phyloP scores from a whole-genome alignment of 53 echinoderm and acorn worm species.

The Hippasteria phrygiana region DNA sequence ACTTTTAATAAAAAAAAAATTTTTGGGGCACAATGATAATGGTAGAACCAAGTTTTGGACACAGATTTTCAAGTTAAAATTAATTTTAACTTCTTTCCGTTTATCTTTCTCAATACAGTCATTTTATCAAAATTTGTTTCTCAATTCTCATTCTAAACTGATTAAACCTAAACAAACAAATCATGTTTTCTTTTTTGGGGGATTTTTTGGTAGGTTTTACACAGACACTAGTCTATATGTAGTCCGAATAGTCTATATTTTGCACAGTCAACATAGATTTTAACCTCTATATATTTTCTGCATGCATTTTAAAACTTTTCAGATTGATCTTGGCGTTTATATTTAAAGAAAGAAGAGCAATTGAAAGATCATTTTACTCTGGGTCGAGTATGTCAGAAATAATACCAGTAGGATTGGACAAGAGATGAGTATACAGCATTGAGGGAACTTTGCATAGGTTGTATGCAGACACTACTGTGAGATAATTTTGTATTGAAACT shows the following conservation, averaged over 20 bases:
- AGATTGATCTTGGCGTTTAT: not conserved
- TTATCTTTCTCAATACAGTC: no score
- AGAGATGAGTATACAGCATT: not conserved
- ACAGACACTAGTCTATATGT: no score
- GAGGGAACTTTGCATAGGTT: conserved; percentile 9
- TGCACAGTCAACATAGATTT: conserved; percentile 21
- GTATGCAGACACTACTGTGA: not conserved
- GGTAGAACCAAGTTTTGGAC: no score
- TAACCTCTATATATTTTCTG: conserved; percentile 49
- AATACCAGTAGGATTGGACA: not conserved
- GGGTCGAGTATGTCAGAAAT: not conserved
- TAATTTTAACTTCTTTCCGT: no score
- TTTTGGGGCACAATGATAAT: no score
- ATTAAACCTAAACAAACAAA: not conserved
- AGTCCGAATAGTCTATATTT: conserved; percentile 2
- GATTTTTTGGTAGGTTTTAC: not conserved
- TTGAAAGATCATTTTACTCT: not conserved
- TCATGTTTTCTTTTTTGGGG: not conserved
- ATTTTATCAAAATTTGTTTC: no score
- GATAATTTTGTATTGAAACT: conserved; percentile 3
- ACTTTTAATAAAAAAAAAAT: no score
- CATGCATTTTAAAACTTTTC: conserved; percentile 47
- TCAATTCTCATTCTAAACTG: no score
- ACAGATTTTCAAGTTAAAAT: no score
- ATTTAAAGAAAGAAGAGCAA: not conserved